Evolutionary conservation across 2,888 invertebrate genomes (phyloP).

Genomic region (Harpalus rubripes): DNA sequence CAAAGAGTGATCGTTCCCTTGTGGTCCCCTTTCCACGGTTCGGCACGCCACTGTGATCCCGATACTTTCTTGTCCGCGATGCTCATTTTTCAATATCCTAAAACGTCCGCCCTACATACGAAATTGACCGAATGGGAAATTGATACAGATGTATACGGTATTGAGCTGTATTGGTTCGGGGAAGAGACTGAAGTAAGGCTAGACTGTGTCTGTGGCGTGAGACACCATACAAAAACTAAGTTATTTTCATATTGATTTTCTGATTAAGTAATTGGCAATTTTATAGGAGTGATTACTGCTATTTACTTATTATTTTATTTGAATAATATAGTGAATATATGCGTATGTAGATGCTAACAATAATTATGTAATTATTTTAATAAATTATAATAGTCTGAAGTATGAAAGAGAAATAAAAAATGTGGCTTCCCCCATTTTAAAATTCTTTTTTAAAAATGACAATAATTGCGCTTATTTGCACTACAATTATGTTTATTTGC

Average conservation of each 20-base stretch:
- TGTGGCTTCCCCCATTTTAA: no score
- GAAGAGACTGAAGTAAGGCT: no score
- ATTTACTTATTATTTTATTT: conserved; percentile 8
- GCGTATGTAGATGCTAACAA: no score
- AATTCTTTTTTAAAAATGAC: no score
- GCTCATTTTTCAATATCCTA: conserved; percentile 76
- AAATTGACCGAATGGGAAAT: conserved; percentile 75
- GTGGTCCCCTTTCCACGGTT: conserved; percentile 25
- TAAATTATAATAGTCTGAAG: no score
- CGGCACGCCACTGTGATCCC: conserved; percentile 26
- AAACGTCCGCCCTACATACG: conserved; percentile 75
- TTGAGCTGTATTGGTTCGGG: conserved; percentile 52
- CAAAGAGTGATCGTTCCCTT: conserved; percentile 63
- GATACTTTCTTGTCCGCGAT: conserved; percentile 64
- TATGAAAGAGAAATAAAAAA: no score
- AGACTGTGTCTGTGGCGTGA: neutral
- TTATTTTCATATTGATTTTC: conserved; percentile 46
- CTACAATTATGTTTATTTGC: no score
- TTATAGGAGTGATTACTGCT: neutral
- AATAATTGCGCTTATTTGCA: no score
- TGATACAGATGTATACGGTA: conserved; percentile 71
- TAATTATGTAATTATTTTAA: no score
- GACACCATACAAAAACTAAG: conserved; percentile 13
- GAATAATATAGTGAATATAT: no score
- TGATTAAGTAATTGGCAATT: conserved; percentile 37